Evolutionary conservation across 2,888 invertebrate species (phyloP), one percentile per base, ranked within the genome.

Genomic region (Osmoderma eremita): DNA sequence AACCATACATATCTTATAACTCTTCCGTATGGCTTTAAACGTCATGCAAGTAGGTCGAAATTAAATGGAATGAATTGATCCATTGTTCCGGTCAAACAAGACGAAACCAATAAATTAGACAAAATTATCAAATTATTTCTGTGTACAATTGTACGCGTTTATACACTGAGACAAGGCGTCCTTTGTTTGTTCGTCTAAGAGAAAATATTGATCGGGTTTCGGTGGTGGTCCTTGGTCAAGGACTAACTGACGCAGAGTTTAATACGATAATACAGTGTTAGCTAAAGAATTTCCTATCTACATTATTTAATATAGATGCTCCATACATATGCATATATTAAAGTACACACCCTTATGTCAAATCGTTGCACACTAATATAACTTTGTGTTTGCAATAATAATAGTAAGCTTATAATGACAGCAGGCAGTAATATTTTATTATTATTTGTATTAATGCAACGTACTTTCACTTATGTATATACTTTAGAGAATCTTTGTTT

Each of bases 161-260:
- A 10, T 30, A 2, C 10, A 30, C 15, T 51, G 30, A 15, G 15
- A 24, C 15, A 15, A 13, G 13, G 15, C n/a, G n/a, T 51, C 3
- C 15, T 51, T 51, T 20, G 18, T 51, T 51, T 13, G 24, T 50
- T 12, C n/a, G 50, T 4, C n/a, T 8, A 30, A 51, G 50, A 24
- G 30, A 18, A 3, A 51, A n/a, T 8, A 24, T 51, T 48, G 48
- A 36, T 51, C 50, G 50, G 24, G 5, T 15, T 3, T 50, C 12
- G n/a, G 12, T 30, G 13, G 24, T 6, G 30, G 22, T 50, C 30
- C 50, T 50, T 50, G 50, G 50, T 50, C 50, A 50, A 50, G 50
- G 50, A 50, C 50, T 50, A 13, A 10, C 18, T 15, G 15, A 15
- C 30, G 12, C 8, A 45, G 15, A 8, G 18, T 45, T 4, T 45